Conservation (phyloP, 2,888 invertebrate genomes). For the Lycia hirtaria region DNA sequence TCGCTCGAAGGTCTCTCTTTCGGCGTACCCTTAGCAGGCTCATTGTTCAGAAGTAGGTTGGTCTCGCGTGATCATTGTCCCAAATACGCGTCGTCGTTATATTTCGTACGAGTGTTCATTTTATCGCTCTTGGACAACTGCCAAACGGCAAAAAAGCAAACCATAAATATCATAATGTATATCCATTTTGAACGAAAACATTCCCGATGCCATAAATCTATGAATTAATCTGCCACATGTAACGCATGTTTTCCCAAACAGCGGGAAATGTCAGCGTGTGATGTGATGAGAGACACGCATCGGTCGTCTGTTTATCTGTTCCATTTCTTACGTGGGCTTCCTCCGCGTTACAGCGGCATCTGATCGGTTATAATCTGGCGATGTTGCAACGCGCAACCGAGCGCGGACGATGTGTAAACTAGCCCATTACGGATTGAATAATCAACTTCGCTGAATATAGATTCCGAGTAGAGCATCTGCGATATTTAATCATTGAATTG, state of each 20-base stretch:
- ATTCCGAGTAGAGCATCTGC: slow-evolving; percentile 9
- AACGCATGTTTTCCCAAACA: slow-evolving; percentile 20
- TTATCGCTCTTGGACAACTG: slow-evolving; percentile 8
- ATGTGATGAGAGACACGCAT: slow-evolving; percentile 32
- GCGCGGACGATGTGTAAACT: slow-evolving; percentile 21
- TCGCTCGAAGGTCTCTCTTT: slow-evolving; percentile 7
- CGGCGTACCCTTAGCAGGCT: slow-evolving; percentile 5
- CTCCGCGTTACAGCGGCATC: slow-evolving; percentile 33
- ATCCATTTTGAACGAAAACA: slow-evolving; percentile 25
- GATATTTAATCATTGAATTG: slow-evolving; percentile 14
- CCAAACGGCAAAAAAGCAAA: slow-evolving; percentile 18
- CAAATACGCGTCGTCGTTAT: slow-evolving; percentile 6
- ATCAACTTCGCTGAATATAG: slow-evolving; percentile 19
- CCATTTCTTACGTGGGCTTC: slow-evolving; percentile 45
- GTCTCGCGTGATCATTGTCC: not conserved
- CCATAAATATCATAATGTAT: slow-evolving; percentile 15
- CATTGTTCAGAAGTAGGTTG: not conserved
- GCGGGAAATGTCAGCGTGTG: slow-evolving; percentile 29
- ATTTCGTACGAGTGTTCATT: not conserved
- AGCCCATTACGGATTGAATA: slow-evolving; percentile 21
- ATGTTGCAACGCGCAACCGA: slow-evolving; percentile 34
- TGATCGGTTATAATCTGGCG: slow-evolving; percentile 18
- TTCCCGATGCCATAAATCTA: slow-evolving; percentile 27
- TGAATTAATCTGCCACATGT: slow-evolving; percentile 26
- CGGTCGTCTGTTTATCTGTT: slow-evolving; percentile 46